These are phyloP conservation scores for Stercorarius parasiticus DNA, from an alignment of 2,113 vertebrate genomes.

Conservation along the genomic window DNA sequence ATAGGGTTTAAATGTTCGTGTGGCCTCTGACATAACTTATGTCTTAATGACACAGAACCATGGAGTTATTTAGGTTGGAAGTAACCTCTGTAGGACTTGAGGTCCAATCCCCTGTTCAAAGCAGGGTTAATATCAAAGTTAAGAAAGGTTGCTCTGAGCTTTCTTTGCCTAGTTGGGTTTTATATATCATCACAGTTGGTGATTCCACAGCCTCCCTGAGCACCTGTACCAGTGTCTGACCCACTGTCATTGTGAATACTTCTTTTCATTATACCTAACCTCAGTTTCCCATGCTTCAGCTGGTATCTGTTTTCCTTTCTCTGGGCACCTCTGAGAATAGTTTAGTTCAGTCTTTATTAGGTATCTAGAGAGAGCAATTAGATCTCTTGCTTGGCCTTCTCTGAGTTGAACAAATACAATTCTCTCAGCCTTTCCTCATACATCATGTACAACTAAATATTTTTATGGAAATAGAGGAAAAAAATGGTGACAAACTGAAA, in stretches of 20 bases:
- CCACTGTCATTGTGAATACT: neutral
- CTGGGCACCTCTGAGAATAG: neutral
- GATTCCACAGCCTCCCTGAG: neutral
- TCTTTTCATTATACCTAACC: neutral
- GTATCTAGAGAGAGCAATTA: neutral
- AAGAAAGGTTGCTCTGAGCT: neutral
- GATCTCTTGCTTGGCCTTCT: neutral
- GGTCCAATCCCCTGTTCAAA: neutral
- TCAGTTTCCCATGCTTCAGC: neutral
- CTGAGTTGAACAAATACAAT: neutral
- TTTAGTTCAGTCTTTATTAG: neutral
- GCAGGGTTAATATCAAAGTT: neutral
- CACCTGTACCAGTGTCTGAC: neutral
- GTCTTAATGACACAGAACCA: neutral
- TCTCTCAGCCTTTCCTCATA: neutral
- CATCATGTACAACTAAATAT: neutral
- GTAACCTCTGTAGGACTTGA: neutral
- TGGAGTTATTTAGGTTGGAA: neutral
- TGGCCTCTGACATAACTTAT: neutral
- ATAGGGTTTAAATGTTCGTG: neutral
- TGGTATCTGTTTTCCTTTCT: neutral
- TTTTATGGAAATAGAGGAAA: neutral
- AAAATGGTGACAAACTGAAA: neutral
- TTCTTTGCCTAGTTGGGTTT: neutral
- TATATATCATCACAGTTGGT: neutral